Conservation (phyloP, 2,113 vertebrate species). For the Chinchilla lanigera region DNA sequence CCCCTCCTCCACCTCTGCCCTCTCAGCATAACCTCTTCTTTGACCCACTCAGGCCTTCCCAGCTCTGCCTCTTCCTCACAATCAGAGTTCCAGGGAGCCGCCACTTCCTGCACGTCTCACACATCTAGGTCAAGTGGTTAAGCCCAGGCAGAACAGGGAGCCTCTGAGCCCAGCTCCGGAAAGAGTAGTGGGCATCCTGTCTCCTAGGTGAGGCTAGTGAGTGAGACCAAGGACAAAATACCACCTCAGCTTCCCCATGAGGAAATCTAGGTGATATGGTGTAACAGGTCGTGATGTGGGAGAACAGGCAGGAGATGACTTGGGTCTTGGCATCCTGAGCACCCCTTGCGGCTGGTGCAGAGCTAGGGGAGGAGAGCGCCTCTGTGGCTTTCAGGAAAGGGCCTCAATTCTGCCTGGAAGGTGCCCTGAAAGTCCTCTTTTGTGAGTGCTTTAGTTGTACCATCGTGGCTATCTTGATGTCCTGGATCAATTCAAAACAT, state of each 20-base stretch:
- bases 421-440: background rate
- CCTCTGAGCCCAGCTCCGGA: background rate
- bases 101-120: background rate
- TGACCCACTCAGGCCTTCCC: background rate
- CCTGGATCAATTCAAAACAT: background rate
- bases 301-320: background rate
- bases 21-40: background rate
- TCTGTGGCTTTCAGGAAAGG: conserved; percentile 8
- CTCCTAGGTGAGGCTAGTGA: background rate
- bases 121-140: background rate
- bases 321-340: background rate
- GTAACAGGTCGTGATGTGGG: background rate
- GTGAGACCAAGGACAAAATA: background rate
- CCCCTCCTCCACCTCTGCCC: background rate
- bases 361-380: background rate
- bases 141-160: background rate
- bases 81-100: background rate
- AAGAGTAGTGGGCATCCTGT: background rate
- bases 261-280: background rate
- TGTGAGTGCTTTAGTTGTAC: background rate
- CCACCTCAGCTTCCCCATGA: background rate
- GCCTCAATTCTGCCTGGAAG: background rate
- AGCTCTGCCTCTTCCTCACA: background rate
- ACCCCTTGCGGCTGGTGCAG: background rate
- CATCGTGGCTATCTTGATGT: background rate